These are phyloP conservation scores for Microcaecilia unicolor DNA, from an alignment of 2,797 vertebrate genomes.

Conservation along the genomic window DNA sequence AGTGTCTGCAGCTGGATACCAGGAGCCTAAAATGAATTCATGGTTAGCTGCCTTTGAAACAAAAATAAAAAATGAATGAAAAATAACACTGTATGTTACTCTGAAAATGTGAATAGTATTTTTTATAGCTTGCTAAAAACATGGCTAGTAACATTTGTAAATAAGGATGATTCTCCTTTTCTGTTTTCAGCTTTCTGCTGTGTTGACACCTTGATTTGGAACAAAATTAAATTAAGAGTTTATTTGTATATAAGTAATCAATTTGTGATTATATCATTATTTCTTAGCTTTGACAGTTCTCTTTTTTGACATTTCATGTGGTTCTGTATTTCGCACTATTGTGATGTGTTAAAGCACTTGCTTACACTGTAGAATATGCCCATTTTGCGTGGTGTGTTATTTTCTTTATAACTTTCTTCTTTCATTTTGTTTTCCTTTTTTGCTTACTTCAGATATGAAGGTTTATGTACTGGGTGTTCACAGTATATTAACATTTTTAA, in stretches of 20 bases:
- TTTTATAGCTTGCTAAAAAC: conserved; percentile 90
- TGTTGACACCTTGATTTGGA: conserved; percentile 63
- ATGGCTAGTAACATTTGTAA: conserved; percentile 79
- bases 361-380: conserved; percentile 65
- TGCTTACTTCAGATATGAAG: conserved; percentile 51
- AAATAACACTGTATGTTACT: conserved; percentile 74
- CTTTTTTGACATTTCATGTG: conserved; percentile 68
- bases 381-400: conserved; percentile 52
- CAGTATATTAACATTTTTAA: conserved; percentile 60
- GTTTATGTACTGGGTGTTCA: conserved; percentile 64
- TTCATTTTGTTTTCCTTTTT: too few relatives aligned
- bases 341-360: conserved; percentile 71
- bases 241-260: conserved; percentile 74
- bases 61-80: conserved; percentile 37
- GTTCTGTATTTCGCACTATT: conserved; percentile 72
- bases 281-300: conserved; percentile 64
- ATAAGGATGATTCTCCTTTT: conserved; percentile 72
- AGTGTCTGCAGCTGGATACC: too few relatives aligned
- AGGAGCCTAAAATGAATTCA: conserved; percentile 61
- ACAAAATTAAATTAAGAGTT: conserved; percentile 79
- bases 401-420: conserved; percentile 41
- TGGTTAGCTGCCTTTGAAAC: conserved; percentile 67
- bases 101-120: conserved; percentile 99
- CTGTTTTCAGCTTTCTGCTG: conserved; percentile 53
- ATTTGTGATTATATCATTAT: conserved; percentile 60